Evolutionary conservation across 53 echinoderm and acorn worm genomes (phyloP).

Genomic region (Hippasteria phrygiana): DNA sequence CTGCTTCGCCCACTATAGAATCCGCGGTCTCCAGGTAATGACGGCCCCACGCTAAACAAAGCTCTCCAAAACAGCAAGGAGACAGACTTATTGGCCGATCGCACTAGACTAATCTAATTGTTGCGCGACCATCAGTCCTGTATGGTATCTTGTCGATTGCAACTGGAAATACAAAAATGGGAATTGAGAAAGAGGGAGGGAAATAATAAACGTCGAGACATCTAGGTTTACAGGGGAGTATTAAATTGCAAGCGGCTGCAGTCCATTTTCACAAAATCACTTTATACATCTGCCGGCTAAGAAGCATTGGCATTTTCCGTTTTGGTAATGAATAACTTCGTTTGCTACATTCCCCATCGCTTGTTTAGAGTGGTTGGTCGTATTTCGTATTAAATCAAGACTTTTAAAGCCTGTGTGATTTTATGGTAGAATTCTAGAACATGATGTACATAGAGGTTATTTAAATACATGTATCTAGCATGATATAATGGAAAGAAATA

Average conservation of each 20-base stretch:
- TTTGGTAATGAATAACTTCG: background rate
- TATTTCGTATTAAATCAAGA: too few species aligned
- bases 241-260: background rate
- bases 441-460: too few species aligned
- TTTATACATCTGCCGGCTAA: background rate
- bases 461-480: too few species aligned
- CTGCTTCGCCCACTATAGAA: slow-evolving; percentile 3
- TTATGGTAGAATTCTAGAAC: too few species aligned
- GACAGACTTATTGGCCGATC: slow-evolving; percentile 39
- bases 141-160: background rate
- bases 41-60: slow-evolving; percentile 16
- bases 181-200: background rate
- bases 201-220: background rate
- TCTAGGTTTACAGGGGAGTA: slow-evolving; percentile 18
- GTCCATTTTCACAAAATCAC: background rate
- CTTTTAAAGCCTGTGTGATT: too few species aligned
- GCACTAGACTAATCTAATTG: slow-evolving; percentile 46
- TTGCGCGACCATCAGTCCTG: slow-evolving; percentile 21
- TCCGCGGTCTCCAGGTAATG: slow-evolving; percentile 42
- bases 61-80: slow-evolving; percentile 14
- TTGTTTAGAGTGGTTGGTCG: too few species aligned
- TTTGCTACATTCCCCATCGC: background rate
- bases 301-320: background rate
- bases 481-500: too few species aligned
- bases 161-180: background rate